Evolutionary conservation across 2,113 vertebrate species (phyloP).

Genomic region (Sorex fumeus): DNA sequence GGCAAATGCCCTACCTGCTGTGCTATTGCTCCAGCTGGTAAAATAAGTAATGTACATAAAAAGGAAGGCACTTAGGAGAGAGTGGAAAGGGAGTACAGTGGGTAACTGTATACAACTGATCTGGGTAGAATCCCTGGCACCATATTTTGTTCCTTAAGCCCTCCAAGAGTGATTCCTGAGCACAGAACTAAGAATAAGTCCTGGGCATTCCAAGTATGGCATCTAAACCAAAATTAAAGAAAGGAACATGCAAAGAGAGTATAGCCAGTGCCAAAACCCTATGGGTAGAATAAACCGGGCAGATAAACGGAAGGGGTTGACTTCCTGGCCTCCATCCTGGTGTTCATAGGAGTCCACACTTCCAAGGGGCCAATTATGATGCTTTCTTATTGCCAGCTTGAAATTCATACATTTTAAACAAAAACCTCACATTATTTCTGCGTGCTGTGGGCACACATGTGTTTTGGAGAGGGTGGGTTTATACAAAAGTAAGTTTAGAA

Average conservation of each 20-base stretch:
- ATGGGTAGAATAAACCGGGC: not conserved
- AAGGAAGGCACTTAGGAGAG: too few species aligned
- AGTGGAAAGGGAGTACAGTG: too few species aligned
- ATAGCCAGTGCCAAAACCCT: not conserved
- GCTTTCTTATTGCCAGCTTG: not conserved
- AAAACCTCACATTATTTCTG: not conserved
- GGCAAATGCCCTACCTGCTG: too few species aligned
- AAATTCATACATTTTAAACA: constrained; percentile 48
- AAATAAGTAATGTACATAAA: too few species aligned
- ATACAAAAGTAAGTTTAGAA: not conserved
- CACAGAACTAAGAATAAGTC: too few species aligned
- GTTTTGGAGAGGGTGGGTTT: not conserved
- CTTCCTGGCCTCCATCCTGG: not conserved
- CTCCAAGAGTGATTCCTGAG: too few species aligned
- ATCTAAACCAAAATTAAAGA: too few species aligned
- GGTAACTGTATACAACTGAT: too few species aligned
- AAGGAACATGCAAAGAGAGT: not conserved
- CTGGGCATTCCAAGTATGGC: too few species aligned
- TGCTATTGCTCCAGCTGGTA: too few species aligned
- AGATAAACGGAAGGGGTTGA: not conserved
- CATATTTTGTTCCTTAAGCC: too few species aligned
- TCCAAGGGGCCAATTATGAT: not conserved
- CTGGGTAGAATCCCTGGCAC: too few species aligned
- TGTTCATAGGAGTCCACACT: not conserved
- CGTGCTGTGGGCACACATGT: not conserved